Evolutionary conservation across 2,888 invertebrate genomes (phyloP), one percentile per base, ranked within the genome.

Genomic region (Blastobasis lacticolella): DNA sequence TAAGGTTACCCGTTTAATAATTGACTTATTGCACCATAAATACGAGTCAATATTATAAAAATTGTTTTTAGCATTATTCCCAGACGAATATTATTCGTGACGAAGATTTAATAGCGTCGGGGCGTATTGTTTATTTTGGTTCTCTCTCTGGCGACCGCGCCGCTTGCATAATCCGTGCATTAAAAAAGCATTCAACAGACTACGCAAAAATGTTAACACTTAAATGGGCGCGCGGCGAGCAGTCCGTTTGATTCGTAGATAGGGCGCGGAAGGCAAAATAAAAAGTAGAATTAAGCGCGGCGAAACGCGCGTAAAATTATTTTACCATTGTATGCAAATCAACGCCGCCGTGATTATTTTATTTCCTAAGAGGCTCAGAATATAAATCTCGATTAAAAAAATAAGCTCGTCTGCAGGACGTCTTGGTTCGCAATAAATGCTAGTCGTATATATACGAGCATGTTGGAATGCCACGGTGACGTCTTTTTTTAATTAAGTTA

Each of bases 251-350:
- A 87, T 87, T 84, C 86, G 83, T 88, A 87, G 87, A 88, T 87
- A 88, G 82, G 82, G 75, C 78, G 77, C 79, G 76, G 79, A 83
- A 85, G 79, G 75, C 77, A 78, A 78, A 82, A 87, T 83, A 87
- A 88, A 88, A 88, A 86, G 83, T 81, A 86, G 76, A 87, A 85
- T 85, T 84, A 86, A 88, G 75, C 85, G 82, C 84, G 81, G 80
- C 82, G 83, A 85, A 86, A 87, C 86, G 83, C 88, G 88, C 88
- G 88, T 88, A 88, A 88, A 88, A 88, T 88, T 88, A 88, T 88
- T 87, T 88, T 87, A 84, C 88, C 88, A 88, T 88, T 88, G 88
- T 88, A 88, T 88, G 88, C 88, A 88, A 88, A 88, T 88, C 78
- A 66, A 77, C 73, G 76, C 75, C 69, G 80, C 78, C 70, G 86